A percentile compares a stretch with the other conserved stretches of the same genome.
phyloP scores from a whole-genome alignment of 2,113 vertebrate genomes.

The Gobiocypris rarus region DNA sequence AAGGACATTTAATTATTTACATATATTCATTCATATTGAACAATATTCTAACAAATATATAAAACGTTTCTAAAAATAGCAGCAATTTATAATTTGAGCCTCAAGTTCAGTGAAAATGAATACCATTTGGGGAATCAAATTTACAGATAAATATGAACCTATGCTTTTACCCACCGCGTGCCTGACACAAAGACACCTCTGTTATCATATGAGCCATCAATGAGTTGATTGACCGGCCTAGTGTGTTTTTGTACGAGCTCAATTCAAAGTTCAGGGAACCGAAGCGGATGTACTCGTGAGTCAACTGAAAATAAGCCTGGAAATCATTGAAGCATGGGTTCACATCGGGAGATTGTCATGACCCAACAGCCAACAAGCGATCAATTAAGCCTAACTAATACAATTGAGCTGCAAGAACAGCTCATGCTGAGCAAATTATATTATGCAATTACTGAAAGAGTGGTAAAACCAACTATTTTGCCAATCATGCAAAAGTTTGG shows the following conservation, averaged over 20 bases:
- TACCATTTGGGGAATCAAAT: neutral
- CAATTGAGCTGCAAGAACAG: constrained; percentile 39
- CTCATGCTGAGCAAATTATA: constrained; percentile 13
- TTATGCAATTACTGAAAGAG: neutral
- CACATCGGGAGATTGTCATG: constrained; percentile 12
- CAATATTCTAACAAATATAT: neutral
- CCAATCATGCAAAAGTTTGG: neutral
- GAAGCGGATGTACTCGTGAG: neutral
- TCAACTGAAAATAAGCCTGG: neutral
- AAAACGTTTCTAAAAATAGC: neutral
- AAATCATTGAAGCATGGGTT: neutral
- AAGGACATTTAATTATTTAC: neutral
- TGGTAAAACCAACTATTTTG: neutral
- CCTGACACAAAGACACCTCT: constrained; percentile 35
- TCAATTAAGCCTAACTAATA: constrained; percentile 41
- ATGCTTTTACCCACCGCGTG: neutral
- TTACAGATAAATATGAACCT: neutral
- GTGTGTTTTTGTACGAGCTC: neutral
- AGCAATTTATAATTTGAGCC: neutral
- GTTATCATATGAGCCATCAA: constrained; percentile 24
- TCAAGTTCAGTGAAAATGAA: neutral
- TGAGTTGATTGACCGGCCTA: neutral
- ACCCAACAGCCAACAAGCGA: constrained; percentile 15
- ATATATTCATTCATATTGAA: neutral
- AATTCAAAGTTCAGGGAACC: constrained; percentile 13